A percentile compares a stretch with the other conserved stretches of the same genome.
These are phyloP conservation scores for Apamea crenata DNA, from an alignment of 2,888 invertebrate genomes.

Conservation along the genomic window DNA sequence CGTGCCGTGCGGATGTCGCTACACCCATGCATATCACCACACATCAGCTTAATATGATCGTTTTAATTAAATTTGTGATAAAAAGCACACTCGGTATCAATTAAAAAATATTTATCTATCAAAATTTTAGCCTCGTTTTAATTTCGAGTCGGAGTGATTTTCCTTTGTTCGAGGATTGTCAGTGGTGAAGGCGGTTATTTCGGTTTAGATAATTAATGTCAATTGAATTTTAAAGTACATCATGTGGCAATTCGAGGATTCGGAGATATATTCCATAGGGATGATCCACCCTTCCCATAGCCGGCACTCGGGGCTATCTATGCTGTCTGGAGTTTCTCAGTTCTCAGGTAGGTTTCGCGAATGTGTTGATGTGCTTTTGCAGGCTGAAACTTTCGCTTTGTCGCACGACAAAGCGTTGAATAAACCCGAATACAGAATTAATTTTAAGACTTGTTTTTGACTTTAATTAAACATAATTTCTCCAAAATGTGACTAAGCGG, in stretches of 20 bases:
- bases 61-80: constrained; percentile 77
- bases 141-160: constrained; percentile 54
- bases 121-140: constrained; percentile 29
- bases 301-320: constrained; percentile 93
- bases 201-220: constrained; percentile 62
- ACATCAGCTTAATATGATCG: constrained; percentile 81
- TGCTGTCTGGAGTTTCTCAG: constrained; percentile 85
- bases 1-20: constrained; percentile 80
- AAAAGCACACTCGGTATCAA: constrained; percentile 66
- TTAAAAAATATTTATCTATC: constrained; percentile 49
- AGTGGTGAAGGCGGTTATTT: constrained; percentile 50
- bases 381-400: constrained; percentile 14
- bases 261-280: constrained; percentile 96
- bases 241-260: constrained; percentile 93
- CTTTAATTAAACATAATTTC: constrained; percentile 3
- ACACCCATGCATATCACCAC: constrained; percentile 75
- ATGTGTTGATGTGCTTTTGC: constrained; percentile 28
- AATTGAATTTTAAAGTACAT: constrained; percentile 62
- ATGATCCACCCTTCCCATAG: constrained; percentile 93
- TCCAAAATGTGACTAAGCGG: background rate
- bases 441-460: constrained; percentile 2
- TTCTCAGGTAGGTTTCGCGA: constrained; percentile 82
- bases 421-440: constrained; percentile 16
- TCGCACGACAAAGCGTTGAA: constrained; percentile 1
- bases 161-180: constrained; percentile 59